A percentile compares a stretch with the other conserved stretches of the same genome.
Conservation (phyloP, 2,888 invertebrate species). For the Eurytoma californica region DNA sequence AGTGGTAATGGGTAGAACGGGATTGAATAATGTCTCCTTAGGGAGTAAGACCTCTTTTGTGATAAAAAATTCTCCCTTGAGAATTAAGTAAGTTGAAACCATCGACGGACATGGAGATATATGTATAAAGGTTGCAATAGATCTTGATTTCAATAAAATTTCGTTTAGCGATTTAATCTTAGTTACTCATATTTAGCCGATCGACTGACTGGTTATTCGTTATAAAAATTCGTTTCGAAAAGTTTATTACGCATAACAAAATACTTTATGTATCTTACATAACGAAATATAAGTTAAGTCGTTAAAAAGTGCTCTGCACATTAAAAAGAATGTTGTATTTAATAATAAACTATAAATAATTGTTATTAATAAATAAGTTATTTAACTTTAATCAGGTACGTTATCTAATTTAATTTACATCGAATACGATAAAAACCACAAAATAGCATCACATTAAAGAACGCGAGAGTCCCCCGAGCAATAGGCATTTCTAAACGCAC, state of each 20-base stretch:
- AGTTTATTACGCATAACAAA: too few species aligned
- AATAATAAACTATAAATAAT: too few species aligned
- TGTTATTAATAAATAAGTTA: too few species aligned
- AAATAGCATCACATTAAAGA: too few species aligned
- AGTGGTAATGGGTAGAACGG: slow-evolving; percentile 1
- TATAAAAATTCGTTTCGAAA: not conserved
- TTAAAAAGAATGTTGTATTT: too few species aligned
- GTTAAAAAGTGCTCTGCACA: too few species aligned
- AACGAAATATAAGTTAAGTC: too few species aligned
- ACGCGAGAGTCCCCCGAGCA: too few species aligned
- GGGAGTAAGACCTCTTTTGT: slow-evolving; percentile 27
- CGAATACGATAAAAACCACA: too few species aligned
- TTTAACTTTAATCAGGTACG: too few species aligned
- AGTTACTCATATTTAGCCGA: not conserved
- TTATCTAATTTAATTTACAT: too few species aligned
- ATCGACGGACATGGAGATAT: slow-evolving; percentile 7
- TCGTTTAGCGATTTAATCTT: slow-evolving; percentile 17
- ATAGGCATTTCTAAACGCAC: slow-evolving; percentile 20
- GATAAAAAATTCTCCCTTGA: slow-evolving; percentile 28
- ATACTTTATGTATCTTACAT: too few species aligned
- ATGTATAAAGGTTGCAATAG: not conserved
- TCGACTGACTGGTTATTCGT: not conserved
- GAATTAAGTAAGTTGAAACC: not conserved
- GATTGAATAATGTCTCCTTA: slow-evolving; percentile 20
- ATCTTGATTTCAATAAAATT: slow-evolving; percentile 11